phyloP scores from a whole-genome alignment of 2,888 invertebrate species.

The Lithophane ornitopus region DNA sequence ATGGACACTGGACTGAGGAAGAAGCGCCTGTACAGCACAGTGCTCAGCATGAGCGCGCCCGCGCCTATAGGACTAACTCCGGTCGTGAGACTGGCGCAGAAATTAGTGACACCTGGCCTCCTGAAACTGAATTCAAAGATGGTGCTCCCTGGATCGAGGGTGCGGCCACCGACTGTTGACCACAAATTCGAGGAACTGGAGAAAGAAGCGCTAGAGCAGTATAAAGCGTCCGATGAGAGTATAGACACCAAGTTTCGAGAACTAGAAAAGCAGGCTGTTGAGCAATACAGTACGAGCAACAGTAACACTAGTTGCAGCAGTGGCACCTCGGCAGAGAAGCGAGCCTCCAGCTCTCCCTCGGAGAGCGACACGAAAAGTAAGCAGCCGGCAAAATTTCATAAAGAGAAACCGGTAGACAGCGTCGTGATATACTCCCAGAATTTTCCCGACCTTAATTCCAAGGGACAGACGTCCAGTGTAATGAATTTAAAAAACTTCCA shows the following conservation, averaged over 20 bases:
- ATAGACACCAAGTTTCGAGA: slow-evolving; percentile 91
- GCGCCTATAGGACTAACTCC: slow-evolving; percentile 77
- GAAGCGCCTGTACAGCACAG: slow-evolving; percentile 90
- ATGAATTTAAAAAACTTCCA: slow-evolving; percentile 90
- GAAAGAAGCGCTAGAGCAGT: slow-evolving; percentile 91
- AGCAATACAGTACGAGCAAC: slow-evolving; percentile 91
- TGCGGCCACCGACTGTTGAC: slow-evolving; percentile 80
- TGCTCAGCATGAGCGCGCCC: slow-evolving; percentile 87
- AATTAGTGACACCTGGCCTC: slow-evolving; percentile 82
- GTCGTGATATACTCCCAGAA: slow-evolving; percentile 88
- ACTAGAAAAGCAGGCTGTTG: slow-evolving; percentile 92
- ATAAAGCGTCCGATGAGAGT: slow-evolving; percentile 90
- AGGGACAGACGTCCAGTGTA: slow-evolving; percentile 81
- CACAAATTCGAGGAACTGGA: slow-evolving; percentile 90
- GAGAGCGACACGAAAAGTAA: slow-evolving; percentile 77
- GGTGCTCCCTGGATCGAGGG: slow-evolving; percentile 78
- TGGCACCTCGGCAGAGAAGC: slow-evolving; percentile 83
- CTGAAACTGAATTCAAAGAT: slow-evolving; percentile 86
- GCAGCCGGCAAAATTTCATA: slow-evolving; percentile 83
- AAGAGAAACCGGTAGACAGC: slow-evolving; percentile 85
- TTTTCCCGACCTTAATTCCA: slow-evolving; percentile 85
- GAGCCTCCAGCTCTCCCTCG: slow-evolving; percentile 71
- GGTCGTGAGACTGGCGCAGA: slow-evolving; percentile 82
- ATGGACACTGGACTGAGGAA: slow-evolving; percentile 79
- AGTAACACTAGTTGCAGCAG: slow-evolving; percentile 89